These are phyloP conservation scores for Megaleporinus macrocephalus DNA, from an alignment of 2,113 vertebrate species.

Conservation along the genomic window DNA sequence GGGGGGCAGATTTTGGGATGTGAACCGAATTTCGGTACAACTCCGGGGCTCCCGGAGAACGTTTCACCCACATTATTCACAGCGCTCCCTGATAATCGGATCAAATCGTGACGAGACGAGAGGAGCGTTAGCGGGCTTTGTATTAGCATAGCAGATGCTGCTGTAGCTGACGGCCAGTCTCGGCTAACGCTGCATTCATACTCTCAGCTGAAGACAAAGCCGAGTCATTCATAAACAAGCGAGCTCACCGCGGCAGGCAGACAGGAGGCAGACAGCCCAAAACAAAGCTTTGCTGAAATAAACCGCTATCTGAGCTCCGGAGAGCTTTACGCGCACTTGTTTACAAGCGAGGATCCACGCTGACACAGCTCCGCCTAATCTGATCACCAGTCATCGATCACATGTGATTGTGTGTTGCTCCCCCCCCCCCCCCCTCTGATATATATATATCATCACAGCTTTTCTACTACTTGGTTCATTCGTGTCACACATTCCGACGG, in stretches of 20 bases:
- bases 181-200: background rate
- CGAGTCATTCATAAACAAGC: background rate
- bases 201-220: slow-evolving; percentile 4
- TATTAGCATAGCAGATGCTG: slow-evolving; percentile 2
- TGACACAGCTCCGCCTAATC: background rate
- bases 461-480: too few species aligned
- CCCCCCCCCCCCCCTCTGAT: too few species aligned
- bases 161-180: background rate
- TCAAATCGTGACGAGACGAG: background rate
- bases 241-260: background rate
- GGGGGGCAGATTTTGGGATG: background rate
- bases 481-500: slow-evolving; percentile 38
- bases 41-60: background rate
- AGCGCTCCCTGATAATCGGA: background rate
- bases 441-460: too few species aligned
- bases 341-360: background rate
- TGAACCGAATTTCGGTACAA: background rate
- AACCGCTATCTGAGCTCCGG: background rate
- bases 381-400: background rate
- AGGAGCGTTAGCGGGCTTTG: background rate
- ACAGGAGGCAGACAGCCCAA: too few species aligned
- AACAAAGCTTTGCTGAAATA: background rate
- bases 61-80: background rate
- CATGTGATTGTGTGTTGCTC: too few species aligned
- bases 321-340: background rate